phyloP scores from a whole-genome alignment of 2,113 vertebrate species.

The Cololabis saira region DNA sequence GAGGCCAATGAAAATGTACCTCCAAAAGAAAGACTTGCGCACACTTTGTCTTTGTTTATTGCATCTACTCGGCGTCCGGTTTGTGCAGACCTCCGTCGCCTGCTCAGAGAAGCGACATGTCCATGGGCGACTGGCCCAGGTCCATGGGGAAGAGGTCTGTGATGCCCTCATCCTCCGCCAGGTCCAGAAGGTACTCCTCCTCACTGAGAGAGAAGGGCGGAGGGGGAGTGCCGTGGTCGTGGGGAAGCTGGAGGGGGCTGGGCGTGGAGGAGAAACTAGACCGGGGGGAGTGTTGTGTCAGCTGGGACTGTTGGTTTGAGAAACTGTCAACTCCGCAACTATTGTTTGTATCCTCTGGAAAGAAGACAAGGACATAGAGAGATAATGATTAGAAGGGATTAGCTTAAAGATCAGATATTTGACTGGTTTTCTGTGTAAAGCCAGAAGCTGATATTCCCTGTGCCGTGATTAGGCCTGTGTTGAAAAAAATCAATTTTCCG shows the following conservation, averaged over 20 bases:
- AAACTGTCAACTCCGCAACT: constrained; percentile 9
- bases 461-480: too few relatives aligned
- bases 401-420: background rate
- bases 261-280: constrained; percentile 70
- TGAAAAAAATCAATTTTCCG: too few relatives aligned
- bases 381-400: background rate
- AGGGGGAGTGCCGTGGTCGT: constrained; percentile 88
- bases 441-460: background rate
- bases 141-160: constrained; percentile 89
- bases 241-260: constrained; percentile 81
- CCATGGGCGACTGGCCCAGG: constrained; percentile 84
- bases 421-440: background rate
- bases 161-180: constrained; percentile 88
- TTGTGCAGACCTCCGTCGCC: background rate
- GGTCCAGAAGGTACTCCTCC: constrained; percentile 87
- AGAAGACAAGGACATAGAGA: background rate
- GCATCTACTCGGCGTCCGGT: background rate
- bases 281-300: constrained; percentile 75
- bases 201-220: constrained; percentile 84
- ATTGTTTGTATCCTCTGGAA: constrained; percentile 45
- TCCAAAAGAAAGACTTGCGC: too few relatives aligned
- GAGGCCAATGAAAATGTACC: background rate
- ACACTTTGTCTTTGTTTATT: too few relatives aligned
- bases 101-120: constrained; percentile 85
- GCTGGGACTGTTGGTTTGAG: constrained; percentile 5